A percentile compares a stretch with the other conserved stretches of the same genome.
Evolutionary conservation across 2,888 invertebrate genomes (phyloP).

Genomic region (Chrysolina haemoptera): DNA sequence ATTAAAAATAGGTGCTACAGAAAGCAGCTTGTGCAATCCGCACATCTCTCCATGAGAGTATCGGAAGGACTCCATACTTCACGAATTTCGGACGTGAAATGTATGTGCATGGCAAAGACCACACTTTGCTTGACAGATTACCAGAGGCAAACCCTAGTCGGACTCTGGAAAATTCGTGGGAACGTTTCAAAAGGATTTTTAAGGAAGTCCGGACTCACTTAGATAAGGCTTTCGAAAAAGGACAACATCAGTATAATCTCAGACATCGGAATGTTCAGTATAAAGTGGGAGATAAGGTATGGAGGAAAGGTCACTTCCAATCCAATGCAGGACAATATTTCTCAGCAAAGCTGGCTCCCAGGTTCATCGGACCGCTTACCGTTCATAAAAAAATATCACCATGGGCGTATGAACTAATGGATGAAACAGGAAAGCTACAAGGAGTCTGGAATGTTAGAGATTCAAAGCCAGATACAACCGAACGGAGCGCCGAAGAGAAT

Average conservation of each 20-base stretch:
- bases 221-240: background rate
- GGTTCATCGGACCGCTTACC: background rate
- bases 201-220: background rate
- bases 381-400: background rate
- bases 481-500: background rate
- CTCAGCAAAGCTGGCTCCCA: background rate
- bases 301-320: background rate
- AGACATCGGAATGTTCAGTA: background rate
- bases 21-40: constrained; percentile 47
- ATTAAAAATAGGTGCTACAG: constrained; percentile 41
- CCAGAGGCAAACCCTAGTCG: background rate
- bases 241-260: background rate
- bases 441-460: background rate
- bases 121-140: background rate
- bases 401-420: background rate
- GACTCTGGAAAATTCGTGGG: background rate
- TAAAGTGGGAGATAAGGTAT: background rate
- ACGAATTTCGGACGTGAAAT: constrained; percentile 8
- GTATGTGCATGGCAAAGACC: background rate
- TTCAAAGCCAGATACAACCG: background rate
- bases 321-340: background rate
- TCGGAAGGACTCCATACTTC: constrained; percentile 42
- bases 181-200: background rate
- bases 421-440: background rate
- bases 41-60: constrained; percentile 46